Evolutionary conservation across 2,888 invertebrate species (phyloP).

Genomic region (Boloria euphrosyne): DNA sequence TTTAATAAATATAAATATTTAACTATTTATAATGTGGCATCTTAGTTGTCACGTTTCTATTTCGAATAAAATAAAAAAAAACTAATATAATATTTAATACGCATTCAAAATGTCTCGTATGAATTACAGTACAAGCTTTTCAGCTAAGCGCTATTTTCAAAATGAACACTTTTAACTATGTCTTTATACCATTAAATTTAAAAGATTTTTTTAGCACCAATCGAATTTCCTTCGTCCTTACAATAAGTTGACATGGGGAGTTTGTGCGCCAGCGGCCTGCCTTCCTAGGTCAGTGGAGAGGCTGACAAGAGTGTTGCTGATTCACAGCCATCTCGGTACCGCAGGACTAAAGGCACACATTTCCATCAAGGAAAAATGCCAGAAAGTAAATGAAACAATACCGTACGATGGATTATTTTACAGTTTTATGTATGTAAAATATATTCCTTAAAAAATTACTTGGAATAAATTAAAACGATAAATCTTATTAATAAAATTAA

Average conservation of each 20-base stretch:
- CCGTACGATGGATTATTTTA: constrained; percentile 57
- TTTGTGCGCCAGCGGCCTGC: constrained; percentile 79
- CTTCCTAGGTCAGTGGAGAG: constrained; percentile 57
- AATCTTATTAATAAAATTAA: too few species aligned
- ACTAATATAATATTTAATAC: too few species aligned
- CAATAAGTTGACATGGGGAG: constrained; percentile 78
- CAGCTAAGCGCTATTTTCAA: too few species aligned
- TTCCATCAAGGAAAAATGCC: constrained; percentile 58
- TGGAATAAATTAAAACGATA: too few species aligned
- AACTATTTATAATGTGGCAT: too few species aligned
- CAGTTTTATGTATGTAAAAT: constrained; percentile 61
- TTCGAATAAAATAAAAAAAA: too few species aligned
- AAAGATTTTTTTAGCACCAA: constrained; percentile 52
- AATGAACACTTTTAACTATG: too few species aligned
- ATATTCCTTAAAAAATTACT: neutral
- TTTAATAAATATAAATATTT: too few species aligned
- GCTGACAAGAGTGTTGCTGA: constrained; percentile 58
- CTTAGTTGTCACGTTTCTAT: too few species aligned
- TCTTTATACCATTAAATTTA: too few species aligned
- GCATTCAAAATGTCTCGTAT: too few species aligned
- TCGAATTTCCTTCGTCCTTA: constrained; percentile 58
- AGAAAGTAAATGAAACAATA: constrained; percentile 50
- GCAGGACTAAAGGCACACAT: constrained; percentile 64
- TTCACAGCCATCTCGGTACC: constrained; percentile 66
- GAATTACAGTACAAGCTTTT: too few species aligned